Evolutionary conservation across 2,888 invertebrate genomes (phyloP), one percentile per base, ranked within the genome.

Genomic region (Spisula subtruncata): DNA sequence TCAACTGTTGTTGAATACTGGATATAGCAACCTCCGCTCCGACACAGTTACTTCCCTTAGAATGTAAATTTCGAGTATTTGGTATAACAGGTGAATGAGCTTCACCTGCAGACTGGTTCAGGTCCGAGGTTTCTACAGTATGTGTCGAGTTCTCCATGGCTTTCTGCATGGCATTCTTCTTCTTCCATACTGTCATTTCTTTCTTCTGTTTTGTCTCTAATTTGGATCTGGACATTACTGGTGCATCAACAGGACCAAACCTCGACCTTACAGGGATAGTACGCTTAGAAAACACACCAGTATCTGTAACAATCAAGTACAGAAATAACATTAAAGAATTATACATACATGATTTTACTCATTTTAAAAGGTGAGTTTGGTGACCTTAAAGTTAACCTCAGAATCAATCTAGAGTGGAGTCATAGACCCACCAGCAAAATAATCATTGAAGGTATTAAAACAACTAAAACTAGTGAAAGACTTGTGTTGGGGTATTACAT

Each of bases 161-260:
- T 60, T 93, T 91, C 85, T 92, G 90, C 91, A 92, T 88, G 48
- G 91, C 92, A 88, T 89, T 84, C n/a, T 92, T 90, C 83, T 93
- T 91, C 86, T 93, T 92, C 92, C 84, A 91, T 83, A 90, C 88
- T 46, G 86, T 92, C 84, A 79, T 85, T 46, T 80, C 90, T 66
- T 81, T 88, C 85, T 90, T 88, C 29, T 48, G 85, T 71, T 90
- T 90, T 0, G 60, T 41, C n/a, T 89, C 88, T 32, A 75, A 56
- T 48, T 88, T 85, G 12, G 46, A 25, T 29, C 84, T 88, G 29
- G 92, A 90, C 60, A 91, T 90, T 0, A 94, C 75, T 32, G 94
- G 95, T 10, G 95, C 95, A 81, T 94, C 93, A 56, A 96, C 88
- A 18, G 96, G 96, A 41, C 96, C 96, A 94, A 96, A 96, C 93